Percentiles rank a stretch among this genome's conserved stretches.
Evolutionary conservation across 2,113 vertebrate species (phyloP).

Genomic region (Gnathonemus echidnorhynchus): DNA sequence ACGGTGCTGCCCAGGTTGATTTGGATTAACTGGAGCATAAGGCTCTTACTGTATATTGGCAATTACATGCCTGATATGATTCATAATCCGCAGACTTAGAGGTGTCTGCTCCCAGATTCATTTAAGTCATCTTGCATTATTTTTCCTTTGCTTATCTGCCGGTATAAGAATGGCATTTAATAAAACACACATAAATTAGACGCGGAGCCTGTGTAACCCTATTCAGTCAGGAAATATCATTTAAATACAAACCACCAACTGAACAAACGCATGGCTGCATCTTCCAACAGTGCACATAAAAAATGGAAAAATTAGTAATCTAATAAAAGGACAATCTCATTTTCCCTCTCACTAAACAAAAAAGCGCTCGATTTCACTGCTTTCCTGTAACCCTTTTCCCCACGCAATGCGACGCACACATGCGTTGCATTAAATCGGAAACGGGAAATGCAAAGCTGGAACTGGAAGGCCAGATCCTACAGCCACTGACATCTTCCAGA

Average conservation of each 20-base stretch:
- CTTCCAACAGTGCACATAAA: not conserved
- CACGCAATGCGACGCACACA: not conserved
- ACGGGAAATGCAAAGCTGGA: not conserved
- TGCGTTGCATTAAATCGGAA: not conserved
- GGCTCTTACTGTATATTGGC: constrained; percentile 17
- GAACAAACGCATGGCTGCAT: not conserved
- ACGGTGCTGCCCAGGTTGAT: not conserved
- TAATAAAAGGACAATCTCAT: constrained; percentile 1
- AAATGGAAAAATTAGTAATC: not conserved
- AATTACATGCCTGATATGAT: constrained; percentile 45
- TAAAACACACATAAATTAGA: not conserved
- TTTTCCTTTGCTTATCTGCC: constrained; percentile 17
- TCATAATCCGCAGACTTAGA: constrained; percentile 33
- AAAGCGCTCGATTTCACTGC: not conserved
- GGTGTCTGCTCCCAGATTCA: constrained; percentile 34
- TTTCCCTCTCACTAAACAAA: not conserved
- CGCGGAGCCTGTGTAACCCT: not conserved
- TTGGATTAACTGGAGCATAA: constrained; percentile 20
- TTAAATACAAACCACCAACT: not conserved
- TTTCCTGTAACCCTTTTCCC: not conserved
- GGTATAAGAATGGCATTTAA: not conserved
- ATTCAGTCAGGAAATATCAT: not conserved
- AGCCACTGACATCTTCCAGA: not conserved
- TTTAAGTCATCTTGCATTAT: constrained; percentile 22
- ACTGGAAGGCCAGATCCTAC: not conserved